Percentiles rank a stretch among this genome's conserved stretches.
Conservation (phyloP, 1,140 invertebrate species). For the Drosophila tropicalis region DNA sequence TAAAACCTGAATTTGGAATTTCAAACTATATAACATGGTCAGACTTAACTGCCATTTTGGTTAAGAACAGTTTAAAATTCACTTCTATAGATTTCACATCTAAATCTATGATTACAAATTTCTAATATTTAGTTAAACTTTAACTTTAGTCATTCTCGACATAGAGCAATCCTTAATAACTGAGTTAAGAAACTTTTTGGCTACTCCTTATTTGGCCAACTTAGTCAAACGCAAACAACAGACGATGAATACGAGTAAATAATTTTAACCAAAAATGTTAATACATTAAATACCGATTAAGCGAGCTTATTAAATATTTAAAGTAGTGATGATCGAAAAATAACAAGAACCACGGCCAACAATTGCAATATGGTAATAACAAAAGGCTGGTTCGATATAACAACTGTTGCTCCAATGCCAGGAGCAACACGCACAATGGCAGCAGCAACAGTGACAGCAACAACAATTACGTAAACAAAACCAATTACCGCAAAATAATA, state of each 20-base stretch:
- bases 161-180: no score
- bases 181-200: no score
- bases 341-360: neutral
- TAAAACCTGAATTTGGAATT: no score
- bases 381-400: neutral
- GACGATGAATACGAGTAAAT: neutral
- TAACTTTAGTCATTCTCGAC: no score
- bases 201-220: no score
- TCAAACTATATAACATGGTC: no score
- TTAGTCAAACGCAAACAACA: neutral
- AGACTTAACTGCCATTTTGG: no score
- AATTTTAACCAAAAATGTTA: neutral
- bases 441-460: constrained; percentile 20
- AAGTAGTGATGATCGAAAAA: neutral
- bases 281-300: constrained; percentile 11
- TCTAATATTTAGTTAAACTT: no score
- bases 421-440: neutral
- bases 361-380: neutral
- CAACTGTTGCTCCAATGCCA: constrained; percentile 14
- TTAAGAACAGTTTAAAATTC: no score
- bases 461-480: constrained; percentile 45
- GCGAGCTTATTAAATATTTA: constrained; percentile 7
- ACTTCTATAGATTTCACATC: no score
- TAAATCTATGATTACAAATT: no score
- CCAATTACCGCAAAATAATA: constrained; percentile 58